Percentiles rank a stretch among this genome's conserved stretches.
Evolutionary conservation across 1,140 invertebrate species (phyloP).

Genomic region (Drosophila sulfurigaster): DNA sequence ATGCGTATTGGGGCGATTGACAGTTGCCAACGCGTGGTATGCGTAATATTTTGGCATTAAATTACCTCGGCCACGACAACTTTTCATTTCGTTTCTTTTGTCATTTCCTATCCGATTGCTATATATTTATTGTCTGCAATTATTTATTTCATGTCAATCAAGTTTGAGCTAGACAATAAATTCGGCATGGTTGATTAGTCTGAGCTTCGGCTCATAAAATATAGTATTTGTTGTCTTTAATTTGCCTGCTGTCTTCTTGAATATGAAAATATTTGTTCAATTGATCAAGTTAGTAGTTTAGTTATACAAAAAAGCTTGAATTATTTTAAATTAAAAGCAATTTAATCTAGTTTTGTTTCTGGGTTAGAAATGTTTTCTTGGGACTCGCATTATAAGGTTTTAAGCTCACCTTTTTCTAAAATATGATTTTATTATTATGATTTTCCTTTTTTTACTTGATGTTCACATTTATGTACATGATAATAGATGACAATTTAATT

Average conservation of each 20-base stretch:
- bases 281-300: no score
- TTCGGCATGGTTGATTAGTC: slow-evolving; percentile 1
- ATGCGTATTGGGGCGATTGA: slow-evolving; percentile 38
- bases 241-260: neutral
- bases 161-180: slow-evolving; percentile 38
- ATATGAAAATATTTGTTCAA: neutral
- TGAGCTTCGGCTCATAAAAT: neutral
- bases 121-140: slow-evolving; percentile 26
- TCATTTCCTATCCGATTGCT: slow-evolving; percentile 7
- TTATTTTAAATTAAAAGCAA: no score
- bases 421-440: no score
- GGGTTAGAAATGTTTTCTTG: no score
- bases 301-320: no score
- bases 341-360: no score
- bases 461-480: no score
- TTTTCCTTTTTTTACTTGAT: no score
- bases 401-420: no score
- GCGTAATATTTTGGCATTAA: slow-evolving; percentile 58
- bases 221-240: neutral
- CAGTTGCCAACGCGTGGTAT: slow-evolving; percentile 58
- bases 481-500: no score
- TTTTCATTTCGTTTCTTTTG: slow-evolving; percentile 30
- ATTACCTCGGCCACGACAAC: slow-evolving; percentile 36
- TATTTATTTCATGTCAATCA: slow-evolving; percentile 58
- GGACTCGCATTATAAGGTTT: no score